A percentile compares a stretch with the other conserved stretches of the same genome.
Evolutionary conservation across 1,140 invertebrate species (phyloP).

Genomic region (Heliconius congener): DNA sequence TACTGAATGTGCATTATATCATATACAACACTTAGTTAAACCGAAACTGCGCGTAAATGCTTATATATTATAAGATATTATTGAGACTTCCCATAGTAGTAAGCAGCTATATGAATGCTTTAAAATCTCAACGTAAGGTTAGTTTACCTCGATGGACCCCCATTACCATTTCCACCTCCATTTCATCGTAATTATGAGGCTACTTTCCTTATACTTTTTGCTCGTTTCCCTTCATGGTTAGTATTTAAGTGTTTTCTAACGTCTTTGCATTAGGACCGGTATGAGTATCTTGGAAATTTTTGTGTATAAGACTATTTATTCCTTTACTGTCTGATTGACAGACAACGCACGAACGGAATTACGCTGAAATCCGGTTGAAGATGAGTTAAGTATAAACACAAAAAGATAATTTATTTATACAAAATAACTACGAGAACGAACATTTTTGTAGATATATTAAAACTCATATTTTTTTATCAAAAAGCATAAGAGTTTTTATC

Average conservation of each 20-base stretch:
- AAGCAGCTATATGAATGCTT: not conserved
- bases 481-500: too few species aligned
- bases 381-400: too few species aligned
- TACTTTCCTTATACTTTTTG: conserved; percentile 9
- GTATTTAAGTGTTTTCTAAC: conserved; percentile 11
- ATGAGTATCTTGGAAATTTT: not conserved
- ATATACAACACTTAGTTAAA: too few species aligned
- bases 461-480: too few species aligned
- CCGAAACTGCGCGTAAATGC: not conserved
- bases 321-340: too few species aligned
- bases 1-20: too few species aligned
- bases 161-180: conserved; percentile 3
- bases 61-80: not conserved
- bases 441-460: too few species aligned
- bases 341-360: too few species aligned
- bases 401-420: too few species aligned
- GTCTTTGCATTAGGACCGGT: not conserved
- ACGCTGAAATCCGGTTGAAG: not conserved
- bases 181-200: not conserved
- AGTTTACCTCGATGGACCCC: not conserved
- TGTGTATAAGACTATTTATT: not conserved
- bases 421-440: too few species aligned
- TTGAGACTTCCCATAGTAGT: not conserved
- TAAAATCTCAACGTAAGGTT: conserved; percentile 3
- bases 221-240: not conserved